A percentile compares a stretch with the other conserved stretches of the same genome.
Evolutionary conservation across 2,113 vertebrate genomes (phyloP).

Genomic region (Zosterops borbonicus): DNA sequence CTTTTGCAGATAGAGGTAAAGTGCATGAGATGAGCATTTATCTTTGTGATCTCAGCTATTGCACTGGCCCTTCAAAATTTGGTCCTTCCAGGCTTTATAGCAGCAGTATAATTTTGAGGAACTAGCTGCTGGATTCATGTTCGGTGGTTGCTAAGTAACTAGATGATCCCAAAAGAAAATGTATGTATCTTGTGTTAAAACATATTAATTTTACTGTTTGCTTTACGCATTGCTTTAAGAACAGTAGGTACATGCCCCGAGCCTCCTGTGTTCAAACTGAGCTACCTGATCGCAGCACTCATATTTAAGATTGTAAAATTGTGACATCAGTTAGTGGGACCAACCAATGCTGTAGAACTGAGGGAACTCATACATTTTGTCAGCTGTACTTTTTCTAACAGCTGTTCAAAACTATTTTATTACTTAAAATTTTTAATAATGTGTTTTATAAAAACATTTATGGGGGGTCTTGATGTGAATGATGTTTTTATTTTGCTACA

Average conservation of each 20-base stretch:
- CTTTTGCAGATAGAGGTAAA: background rate
- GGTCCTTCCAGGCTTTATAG: background rate
- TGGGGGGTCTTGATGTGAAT: background rate
- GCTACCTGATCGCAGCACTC: background rate
- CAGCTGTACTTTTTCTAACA: background rate
- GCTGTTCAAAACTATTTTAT: background rate
- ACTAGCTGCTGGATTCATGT: background rate
- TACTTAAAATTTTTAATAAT: background rate
- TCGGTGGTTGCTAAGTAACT: conserved; percentile 62
- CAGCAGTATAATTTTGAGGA: background rate
- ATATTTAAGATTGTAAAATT: background rate
- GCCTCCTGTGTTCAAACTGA: background rate
- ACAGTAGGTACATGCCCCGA: background rate
- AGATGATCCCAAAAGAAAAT: conserved; percentile 36
- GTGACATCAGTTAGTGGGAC: background rate
- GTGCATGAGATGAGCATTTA: background rate
- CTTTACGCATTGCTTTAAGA: background rate
- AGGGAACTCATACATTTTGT: background rate
- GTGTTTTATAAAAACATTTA: background rate
- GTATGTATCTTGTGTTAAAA: conserved; percentile 31
- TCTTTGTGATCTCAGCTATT: background rate
- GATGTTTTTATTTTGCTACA: background rate
- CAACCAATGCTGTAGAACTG: background rate
- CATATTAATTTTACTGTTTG: conserved; percentile 32
- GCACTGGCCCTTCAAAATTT: background rate